Conservation (phyloP, 2,888 invertebrate genomes). For the Eilema griseolum region DNA sequence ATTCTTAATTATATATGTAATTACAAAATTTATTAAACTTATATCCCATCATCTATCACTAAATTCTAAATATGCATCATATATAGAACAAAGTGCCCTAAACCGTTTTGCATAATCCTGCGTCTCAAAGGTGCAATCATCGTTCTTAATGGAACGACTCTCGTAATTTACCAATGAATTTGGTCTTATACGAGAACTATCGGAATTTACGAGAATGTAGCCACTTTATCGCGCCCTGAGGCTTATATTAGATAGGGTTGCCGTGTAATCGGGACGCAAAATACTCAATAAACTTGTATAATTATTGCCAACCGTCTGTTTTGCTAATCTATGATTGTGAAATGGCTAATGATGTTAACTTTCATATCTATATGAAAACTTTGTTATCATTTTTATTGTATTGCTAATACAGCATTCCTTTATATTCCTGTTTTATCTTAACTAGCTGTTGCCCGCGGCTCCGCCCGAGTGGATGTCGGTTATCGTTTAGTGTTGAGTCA, state of each 20-base stretch:
- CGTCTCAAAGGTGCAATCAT: constrained; percentile 50
- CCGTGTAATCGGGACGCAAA: constrained; percentile 42
- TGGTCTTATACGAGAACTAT: constrained; percentile 52
- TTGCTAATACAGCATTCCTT: no score
- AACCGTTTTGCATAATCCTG: constrained; percentile 28
- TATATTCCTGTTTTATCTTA: no score
- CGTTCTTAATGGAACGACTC: constrained; percentile 41
- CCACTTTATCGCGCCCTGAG: constrained; percentile 45
- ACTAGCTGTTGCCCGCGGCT: no score
- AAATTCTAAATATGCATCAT: background rate
- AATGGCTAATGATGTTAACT: background rate
- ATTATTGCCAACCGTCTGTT: constrained; percentile 38
- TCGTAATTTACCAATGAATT: constrained; percentile 53
- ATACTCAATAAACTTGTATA: constrained; percentile 31
- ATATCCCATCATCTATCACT: background rate
- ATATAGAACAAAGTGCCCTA: constrained; percentile 8
- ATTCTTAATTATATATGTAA: no score
- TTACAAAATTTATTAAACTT: background rate
- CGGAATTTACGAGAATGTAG: constrained; percentile 37
- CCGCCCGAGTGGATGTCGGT: no score
- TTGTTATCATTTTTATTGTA: background rate
- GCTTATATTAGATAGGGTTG: constrained; percentile 32
- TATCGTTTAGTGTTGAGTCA: no score
- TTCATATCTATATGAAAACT: background rate
- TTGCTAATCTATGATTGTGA: constrained; percentile 9